Base-by-base conservation (phyloP, 2,797 vertebrate genomes). In the Pteropus rufus region DNA sequence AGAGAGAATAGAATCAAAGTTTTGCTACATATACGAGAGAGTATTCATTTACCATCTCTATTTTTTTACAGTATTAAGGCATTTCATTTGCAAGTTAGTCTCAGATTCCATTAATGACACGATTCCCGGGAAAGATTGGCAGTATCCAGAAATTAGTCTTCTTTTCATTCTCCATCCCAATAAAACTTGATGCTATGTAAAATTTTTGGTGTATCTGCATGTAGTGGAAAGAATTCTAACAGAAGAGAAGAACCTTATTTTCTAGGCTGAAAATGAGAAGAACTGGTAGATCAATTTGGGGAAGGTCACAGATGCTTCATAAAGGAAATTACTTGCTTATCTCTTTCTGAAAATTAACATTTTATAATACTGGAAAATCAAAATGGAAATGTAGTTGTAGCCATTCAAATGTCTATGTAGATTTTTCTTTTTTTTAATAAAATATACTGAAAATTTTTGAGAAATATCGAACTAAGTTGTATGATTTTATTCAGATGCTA, bases 401-500 rank as follows among this genome's bases (percentile, higher is more conserved):
- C 60, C 39, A 77, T 84, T 76, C 23, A 86, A 79, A 70, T 72
- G 75, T 21, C n/a, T 75, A 64, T 2, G 46, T 94, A 65, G 65
- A 69, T 76, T 82, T 87, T 96, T 69, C 39, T 49, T 89, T 70
- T 79, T 80, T 65, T 19, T 67, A 91, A 60, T 58, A 84, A 70
- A 91, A 65, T 60, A 9, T 54, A 86, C 44, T 88, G 34, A 95
- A 79, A 84, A 12, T 11, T 62, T 94, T 80, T 87, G 41, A 91
- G 31, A 88, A 88, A 39, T 39, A 15, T 73, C 23, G 12, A 52
- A 85, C n/a, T 85, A 91, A 84, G 5, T 77, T 69, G 5, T 52
- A 41, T 93, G 49, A 82, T 52, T 93, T 95, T 34, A 75, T 79
- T 91, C 79, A 69, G 91, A 94, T 70, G 23, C 29, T 89, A 89